Evolutionary conservation across 2,113 vertebrate species (phyloP).

Genomic region (Pelvicachromis taeniatus): DNA sequence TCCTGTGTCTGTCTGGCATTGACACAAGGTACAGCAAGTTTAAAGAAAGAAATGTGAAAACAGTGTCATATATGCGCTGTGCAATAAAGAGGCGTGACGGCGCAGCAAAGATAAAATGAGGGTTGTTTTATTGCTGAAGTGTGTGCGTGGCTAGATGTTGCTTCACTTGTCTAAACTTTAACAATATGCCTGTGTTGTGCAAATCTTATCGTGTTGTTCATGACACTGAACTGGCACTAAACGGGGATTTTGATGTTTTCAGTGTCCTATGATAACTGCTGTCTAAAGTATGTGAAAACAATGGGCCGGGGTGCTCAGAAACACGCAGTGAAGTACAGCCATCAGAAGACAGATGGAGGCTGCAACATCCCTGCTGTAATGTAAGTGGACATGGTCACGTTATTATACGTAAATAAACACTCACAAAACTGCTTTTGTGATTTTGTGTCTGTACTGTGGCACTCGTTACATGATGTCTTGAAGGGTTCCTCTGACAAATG

Average conservation of each 20-base stretch:
- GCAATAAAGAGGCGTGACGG: background rate
- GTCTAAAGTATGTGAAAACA: conserved; percentile 47
- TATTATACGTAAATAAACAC: background rate
- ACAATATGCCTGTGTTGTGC: background rate
- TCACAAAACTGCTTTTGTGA: background rate
- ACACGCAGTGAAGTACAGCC: conserved; percentile 37
- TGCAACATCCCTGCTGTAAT: conserved; percentile 73
- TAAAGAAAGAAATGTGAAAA: background rate
- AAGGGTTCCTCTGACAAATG: background rate
- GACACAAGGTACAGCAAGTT: conserved; percentile 59
- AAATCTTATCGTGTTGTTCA: background rate
- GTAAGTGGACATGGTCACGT: conserved; percentile 38
- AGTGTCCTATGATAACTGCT: conserved; percentile 75
- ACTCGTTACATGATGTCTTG: background rate
- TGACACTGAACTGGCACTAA: background rate
- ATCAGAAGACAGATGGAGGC: conserved; percentile 64
- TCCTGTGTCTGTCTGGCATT: conserved; percentile 41
- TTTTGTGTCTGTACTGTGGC: background rate
- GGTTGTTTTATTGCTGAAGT: background rate
- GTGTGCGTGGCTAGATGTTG: background rate
- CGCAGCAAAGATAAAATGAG: background rate
- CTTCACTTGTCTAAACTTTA: background rate
- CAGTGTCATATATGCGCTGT: background rate
- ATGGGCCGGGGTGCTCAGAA: accelerated
- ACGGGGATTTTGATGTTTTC: background rate